These are phyloP conservation scores for Bos javanicus DNA, from an alignment of 2,113 vertebrate species.

Conservation along the genomic window DNA sequence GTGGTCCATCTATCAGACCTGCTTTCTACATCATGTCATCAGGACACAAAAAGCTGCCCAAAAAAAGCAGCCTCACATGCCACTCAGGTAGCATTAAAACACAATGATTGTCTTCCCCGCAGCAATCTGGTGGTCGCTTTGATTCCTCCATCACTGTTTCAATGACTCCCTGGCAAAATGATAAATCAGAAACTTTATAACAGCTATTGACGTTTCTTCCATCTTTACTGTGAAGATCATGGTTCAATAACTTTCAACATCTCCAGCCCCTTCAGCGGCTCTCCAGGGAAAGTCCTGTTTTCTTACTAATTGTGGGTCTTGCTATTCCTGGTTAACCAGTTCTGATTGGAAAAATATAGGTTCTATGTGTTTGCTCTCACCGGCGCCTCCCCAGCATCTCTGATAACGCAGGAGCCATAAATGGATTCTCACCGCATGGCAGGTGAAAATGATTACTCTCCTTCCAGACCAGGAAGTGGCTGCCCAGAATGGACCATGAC, in stretches of 20 bases:
- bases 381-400: neutral
- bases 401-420: neutral
- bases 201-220: neutral
- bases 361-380: neutral
- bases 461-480: conserved; percentile 33
- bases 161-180: neutral
- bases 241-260: neutral
- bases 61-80: neutral
- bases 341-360: neutral
- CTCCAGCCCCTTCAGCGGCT: neutral
- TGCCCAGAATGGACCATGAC: neutral
- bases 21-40: neutral
- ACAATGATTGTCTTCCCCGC: neutral
- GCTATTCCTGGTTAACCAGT: neutral
- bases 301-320: neutral
- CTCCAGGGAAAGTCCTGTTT: neutral
- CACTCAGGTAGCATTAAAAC: neutral
- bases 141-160: neutral
- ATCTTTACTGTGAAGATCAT: neutral
- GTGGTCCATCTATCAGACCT: neutral
- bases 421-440: conserved; percentile 14
- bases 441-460: conserved; percentile 36
- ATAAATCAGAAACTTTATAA: neutral
- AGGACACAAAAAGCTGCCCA: neutral
- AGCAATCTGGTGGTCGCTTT: neutral